Percentiles rank a stretch among this genome's conserved stretches.
These are phyloP conservation scores for Maniola hyperantus DNA, from an alignment of 2,888 invertebrate species.

Conservation along the genomic window DNA sequence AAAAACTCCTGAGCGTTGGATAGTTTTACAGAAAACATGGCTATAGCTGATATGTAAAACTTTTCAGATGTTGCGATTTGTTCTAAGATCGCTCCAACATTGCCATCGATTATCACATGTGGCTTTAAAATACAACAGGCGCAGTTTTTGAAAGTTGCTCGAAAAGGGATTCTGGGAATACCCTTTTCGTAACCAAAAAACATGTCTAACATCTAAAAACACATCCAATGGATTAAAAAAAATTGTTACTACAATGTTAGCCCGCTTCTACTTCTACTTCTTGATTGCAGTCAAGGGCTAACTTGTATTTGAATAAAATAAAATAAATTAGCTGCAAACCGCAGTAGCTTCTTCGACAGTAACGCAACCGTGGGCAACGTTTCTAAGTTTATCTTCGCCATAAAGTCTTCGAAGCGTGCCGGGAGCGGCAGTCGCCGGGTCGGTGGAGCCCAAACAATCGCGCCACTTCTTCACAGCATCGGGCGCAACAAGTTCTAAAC, in stretches of 20 bases:
- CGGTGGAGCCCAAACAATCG: constrained; percentile 84
- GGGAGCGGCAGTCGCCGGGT: constrained; percentile 84
- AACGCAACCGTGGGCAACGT: constrained; percentile 88
- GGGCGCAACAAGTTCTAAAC: constrained; percentile 88
- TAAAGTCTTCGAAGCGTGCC: constrained; percentile 84
- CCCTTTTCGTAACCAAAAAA: constrained; percentile 68
- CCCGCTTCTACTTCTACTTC: no score
- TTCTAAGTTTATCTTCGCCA: constrained; percentile 85
- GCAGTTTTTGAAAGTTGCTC: constrained; percentile 85
- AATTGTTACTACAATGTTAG: no score
- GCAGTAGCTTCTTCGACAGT: constrained; percentile 78
- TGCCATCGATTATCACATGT: constrained; percentile 90
- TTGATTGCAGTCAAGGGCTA: no score
- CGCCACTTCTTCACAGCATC: constrained; percentile 86
- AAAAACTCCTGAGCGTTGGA: constrained; percentile 94
- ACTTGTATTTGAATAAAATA: no score
- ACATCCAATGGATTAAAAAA: not conserved
- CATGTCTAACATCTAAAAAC: constrained; percentile 60
- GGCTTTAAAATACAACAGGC: constrained; percentile 95
- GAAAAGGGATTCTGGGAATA: constrained; percentile 55
- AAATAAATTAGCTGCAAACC: constrained; percentile 51
- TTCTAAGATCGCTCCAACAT: constrained; percentile 87
- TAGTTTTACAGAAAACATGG: constrained; percentile 89
- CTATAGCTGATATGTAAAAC: constrained; percentile 90
- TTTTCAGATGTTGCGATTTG: constrained; percentile 86